Conservation (phyloP, 2,797 vertebrate species). For the Acipenser oxyrinchus region DNA sequence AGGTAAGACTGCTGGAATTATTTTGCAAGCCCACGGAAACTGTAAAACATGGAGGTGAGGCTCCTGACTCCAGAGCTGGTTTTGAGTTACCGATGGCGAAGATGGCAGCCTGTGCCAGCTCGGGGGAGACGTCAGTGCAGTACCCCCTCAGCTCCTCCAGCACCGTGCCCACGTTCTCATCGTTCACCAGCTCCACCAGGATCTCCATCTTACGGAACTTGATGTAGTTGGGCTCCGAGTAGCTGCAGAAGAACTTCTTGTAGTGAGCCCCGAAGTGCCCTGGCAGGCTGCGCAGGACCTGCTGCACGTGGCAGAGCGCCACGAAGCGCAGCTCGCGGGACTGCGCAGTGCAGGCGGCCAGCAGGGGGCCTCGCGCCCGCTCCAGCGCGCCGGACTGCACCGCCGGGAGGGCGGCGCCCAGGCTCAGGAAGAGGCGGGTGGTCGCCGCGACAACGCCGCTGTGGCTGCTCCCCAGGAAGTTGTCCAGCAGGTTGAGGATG, state of each 20-base stretch:
- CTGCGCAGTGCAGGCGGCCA: constrained; percentile 73
- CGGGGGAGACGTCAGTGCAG: constrained; percentile 80
- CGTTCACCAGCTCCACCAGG: constrained; percentile 83
- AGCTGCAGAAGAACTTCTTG: constrained; percentile 92
- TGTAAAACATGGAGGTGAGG: no score
- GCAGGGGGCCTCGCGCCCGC: constrained; percentile 67
- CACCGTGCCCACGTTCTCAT: constrained; percentile 82
- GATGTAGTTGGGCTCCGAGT: constrained; percentile 86
- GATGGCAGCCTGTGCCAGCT: constrained; percentile 82
- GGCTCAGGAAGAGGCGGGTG: constrained; percentile 80
- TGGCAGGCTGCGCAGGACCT: constrained; percentile 77
- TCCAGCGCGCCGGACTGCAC: constrained; percentile 76
- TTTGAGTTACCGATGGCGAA: constrained; percentile 74
- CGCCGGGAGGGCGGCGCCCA: constrained; percentile 69
- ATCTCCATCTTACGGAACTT: constrained; percentile 94
- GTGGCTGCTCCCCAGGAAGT: constrained; percentile 73
- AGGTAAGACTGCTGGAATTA: no score
- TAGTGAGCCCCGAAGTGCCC: constrained; percentile 81
- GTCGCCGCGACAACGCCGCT: constrained; percentile 76
- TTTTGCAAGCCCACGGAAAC: no score
- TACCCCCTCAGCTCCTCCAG: constrained; percentile 86
- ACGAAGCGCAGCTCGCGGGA: constrained; percentile 83
- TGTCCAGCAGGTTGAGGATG: constrained; percentile 82
- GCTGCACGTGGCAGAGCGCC: constrained; percentile 84
- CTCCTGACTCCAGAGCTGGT: no score